Evolutionary conservation across 2,888 invertebrate species (phyloP), one percentile per base, ranked within the genome.

Genomic region (Melikaiella ostensackeni): DNA sequence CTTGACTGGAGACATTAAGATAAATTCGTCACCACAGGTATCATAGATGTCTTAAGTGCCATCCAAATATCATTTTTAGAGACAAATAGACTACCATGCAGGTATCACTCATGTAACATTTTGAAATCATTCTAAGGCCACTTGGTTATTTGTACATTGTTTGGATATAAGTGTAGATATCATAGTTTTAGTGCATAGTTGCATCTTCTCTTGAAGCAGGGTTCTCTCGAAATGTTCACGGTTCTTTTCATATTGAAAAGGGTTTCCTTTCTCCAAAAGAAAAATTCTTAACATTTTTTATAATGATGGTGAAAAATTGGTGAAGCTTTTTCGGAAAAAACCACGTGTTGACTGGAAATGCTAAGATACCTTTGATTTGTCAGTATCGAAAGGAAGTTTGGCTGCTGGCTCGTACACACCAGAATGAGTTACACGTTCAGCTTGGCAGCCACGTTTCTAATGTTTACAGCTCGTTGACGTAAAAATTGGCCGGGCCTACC

Each of bases 401-500:
- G 81, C 81, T 79, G 76, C 82, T 82, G 83, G 82, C 84, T 79
- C 79, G 75, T 16, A 66, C 33, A 27, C 38, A 70, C 46, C 11
- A 57, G 77, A 80, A 77, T 81, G 81, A 81, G 80, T 82, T 79
- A 79, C 80, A 82, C 75, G 81, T 83, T 81, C 79, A 77, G 84
- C 84, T 90, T 91, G 91, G 90, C 91, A 91, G 85, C 87, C 80
- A 82, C 85, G 80, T 89, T 88, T 86, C 87, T 86, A 90, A 89
- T 90, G 90, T 90, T 90, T 90, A 90, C 89, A 86, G 83, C 83
- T 82, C 84, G 88, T 88, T 86, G 87, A 87, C 86, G 88, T 86
- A 89, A 90, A 91, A 90, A 89, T 91, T 90, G 90, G 89, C 89
- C 81, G 83, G 82, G 88, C 88, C 89, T 88, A 88, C 86, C 83